Evolutionary conservation across 2,888 invertebrate species (phyloP), one percentile per base, ranked within the genome.

Genomic region (Eurytoma californica): DNA sequence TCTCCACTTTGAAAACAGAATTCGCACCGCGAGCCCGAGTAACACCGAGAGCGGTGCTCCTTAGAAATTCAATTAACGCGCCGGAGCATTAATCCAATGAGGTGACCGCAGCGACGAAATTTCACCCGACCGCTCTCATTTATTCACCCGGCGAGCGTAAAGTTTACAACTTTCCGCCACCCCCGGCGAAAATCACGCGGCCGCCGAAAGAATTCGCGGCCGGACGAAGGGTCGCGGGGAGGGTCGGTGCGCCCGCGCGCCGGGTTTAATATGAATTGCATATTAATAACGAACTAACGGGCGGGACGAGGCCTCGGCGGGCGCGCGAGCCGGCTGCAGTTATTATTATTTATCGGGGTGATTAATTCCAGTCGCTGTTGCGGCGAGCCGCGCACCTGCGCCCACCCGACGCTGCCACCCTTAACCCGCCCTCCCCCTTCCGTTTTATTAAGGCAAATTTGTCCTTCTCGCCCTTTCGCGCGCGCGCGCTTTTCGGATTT

Each of bases 271-370:
- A 89, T 89, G 87, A 89, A 89, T 89, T 87, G 89, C 87, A 85
- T 87, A 89, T 89, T 88, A 89, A 89, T 89, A 89, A 88, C 87
- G 86, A 86, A 88, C 88, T 86, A 88, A 86, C 86, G 85, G 84
- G 86, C 28, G 49, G 3, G 28, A 13, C 39, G 14, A 16, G 20
- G 30, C 20, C 4, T 51, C 2, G 60, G 14, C 9, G 30, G 55
- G 30, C 16, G 73, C 82, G 24, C n/a, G 60, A 28, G 12, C 81
- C 82, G 83, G 84, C 84, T 82, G 82, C 83, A 83, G 86, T 88
- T 88, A 87, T 89, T 89, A 89, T 88, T 89, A 89, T 89, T 89
- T 89, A 89, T 89, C 87, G 86, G 85, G 85, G 86, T 89, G 87
- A 89, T 89, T 88, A 88, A 89, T 88, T 86, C 84, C 84, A 84